Percentiles rank a stretch among this genome's conserved stretches.
phyloP scores from a whole-genome alignment of 2,888 invertebrate species.

The Aromia moschata region DNA sequence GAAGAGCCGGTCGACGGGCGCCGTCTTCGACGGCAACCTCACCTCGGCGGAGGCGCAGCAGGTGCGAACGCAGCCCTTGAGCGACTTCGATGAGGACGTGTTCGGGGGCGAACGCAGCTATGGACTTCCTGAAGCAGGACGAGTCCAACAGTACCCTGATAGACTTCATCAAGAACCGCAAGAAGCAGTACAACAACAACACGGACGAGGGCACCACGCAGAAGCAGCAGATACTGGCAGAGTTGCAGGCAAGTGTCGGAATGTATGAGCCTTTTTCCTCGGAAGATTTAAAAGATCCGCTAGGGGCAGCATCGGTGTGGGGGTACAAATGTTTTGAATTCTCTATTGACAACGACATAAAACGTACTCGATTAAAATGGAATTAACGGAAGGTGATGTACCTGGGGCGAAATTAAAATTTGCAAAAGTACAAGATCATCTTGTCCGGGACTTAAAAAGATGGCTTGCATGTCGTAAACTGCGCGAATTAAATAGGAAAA shows the following conservation, averaged over 20 bases:
- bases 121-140: constrained; percentile 63
- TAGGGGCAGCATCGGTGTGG: too few species aligned
- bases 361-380: too few species aligned
- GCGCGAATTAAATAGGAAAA: too few species aligned
- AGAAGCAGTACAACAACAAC: constrained; percentile 54
- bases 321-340: too few species aligned
- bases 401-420: constrained; percentile 12
- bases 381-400: too few species aligned
- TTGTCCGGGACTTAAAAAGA: too few species aligned
- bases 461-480: too few species aligned
- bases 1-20: constrained; percentile 65
- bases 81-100: constrained; percentile 59
- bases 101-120: constrained; percentile 54
- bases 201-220: constrained; percentile 72
- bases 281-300: too few species aligned
- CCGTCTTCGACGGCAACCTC: constrained; percentile 63
- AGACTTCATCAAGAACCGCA: constrained; percentile 60
- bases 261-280: background rate
- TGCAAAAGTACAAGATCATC: too few species aligned
- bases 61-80: constrained; percentile 64
- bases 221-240: constrained; percentile 77
- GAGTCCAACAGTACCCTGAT: constrained; percentile 64
- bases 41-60: constrained; percentile 70
- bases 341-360: too few species aligned
- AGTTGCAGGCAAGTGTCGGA: constrained; percentile 64